These are phyloP conservation scores for Cantharis rufa DNA, from an alignment of 2,888 invertebrate species.

Conservation along the genomic window DNA sequence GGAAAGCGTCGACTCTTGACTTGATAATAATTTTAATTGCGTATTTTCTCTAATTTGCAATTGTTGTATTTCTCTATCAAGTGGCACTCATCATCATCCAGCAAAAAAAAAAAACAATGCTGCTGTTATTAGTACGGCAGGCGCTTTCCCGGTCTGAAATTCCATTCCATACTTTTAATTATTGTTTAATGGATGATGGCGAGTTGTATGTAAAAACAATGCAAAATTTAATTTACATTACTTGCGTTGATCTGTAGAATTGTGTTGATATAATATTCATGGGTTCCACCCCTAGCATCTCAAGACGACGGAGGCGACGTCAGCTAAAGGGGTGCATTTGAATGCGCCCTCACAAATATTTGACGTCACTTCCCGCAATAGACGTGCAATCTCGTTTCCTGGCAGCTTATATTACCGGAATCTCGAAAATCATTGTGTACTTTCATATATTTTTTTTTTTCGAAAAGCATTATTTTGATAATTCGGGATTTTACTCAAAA, in stretches of 20 bases:
- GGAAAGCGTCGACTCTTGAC: not conserved
- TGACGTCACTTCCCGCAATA: conserved; percentile 29
- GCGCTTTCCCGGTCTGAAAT: not conserved
- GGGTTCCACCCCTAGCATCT: conserved; percentile 35
- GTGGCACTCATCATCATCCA: not conserved
- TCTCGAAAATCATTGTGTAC: not conserved
- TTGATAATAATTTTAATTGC: not conserved
- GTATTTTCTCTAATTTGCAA: not conserved
- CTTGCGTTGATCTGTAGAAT: conserved; percentile 25
- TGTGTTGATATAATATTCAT: conserved; percentile 41
- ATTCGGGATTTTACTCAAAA: not conserved
- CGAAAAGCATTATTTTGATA: not conserved
- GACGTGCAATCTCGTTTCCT: conserved; percentile 35
- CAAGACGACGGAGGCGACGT: conserved; percentile 29
- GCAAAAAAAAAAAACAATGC: not conserved
- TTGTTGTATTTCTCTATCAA: not conserved
- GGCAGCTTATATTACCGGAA: conserved; percentile 36
- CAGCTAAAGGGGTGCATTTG: conserved; percentile 39
- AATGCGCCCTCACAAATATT: conserved; percentile 36
- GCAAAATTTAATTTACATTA: conserved; percentile 35
- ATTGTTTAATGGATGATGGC: not conserved
- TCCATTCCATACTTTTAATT: not conserved
- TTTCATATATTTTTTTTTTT: too few relatives aligned
- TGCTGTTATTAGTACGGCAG: not conserved
- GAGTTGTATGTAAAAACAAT: conserved; percentile 25